phyloP scores from a whole-genome alignment of 2,888 invertebrate genomes.

The Tribolium freemani region DNA sequence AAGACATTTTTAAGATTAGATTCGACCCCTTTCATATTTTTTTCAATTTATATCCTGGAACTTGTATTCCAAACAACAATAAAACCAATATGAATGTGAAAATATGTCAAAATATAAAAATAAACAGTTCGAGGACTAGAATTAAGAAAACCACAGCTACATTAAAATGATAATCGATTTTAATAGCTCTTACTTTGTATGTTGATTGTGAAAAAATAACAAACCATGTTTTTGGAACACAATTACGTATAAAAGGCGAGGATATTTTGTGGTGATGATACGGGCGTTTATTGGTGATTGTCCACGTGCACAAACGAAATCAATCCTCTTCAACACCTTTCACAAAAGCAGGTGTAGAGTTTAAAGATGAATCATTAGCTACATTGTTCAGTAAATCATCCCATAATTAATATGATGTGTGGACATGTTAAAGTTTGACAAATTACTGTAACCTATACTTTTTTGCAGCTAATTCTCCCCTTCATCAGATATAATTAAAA shows the following conservation, averaged over 20 bases:
- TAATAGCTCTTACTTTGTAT: not conserved
- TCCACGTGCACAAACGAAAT: not conserved
- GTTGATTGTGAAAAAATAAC: not conserved
- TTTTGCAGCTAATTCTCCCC: not conserved
- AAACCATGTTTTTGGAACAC: not conserved
- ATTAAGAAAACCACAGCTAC: no score
- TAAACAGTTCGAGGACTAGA: no score
- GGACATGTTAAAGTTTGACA: not conserved
- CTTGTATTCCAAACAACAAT: no score
- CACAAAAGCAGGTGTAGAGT: not conserved
- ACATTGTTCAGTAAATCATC: not conserved
- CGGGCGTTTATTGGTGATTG: not conserved
- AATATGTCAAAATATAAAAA: no score
- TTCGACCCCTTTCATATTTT: no score
- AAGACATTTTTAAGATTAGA: no score
- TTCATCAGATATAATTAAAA: not conserved
- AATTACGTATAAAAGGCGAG: not conserved
- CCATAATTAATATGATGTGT: not conserved
- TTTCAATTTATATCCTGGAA: no score
- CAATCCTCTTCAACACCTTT: not conserved
- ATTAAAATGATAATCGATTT: no score
- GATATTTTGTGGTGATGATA: not conserved
- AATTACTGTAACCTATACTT: not conserved
- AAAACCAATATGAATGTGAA: no score
- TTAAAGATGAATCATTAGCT: not conserved